Base-by-base conservation (phyloP, 2,797 vertebrate genomes). In the Tauraco hartlaubi region DNA sequence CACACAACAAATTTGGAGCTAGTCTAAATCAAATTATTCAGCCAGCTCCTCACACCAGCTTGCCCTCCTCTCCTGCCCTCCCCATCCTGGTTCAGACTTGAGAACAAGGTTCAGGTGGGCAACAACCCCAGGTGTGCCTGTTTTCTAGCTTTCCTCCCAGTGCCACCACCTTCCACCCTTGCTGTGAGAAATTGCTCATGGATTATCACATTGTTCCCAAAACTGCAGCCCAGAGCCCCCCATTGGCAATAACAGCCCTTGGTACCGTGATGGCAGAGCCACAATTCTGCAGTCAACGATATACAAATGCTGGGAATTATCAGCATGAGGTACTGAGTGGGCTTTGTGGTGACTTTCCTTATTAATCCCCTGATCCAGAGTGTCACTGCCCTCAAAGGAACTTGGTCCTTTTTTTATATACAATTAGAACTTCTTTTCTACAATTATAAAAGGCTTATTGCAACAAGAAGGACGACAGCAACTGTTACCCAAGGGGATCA, bases 261-360 rank as follows among this genome's bases (percentile, higher is more conserved):
- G 33, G 41, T 20, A 12, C 6, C 10, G 11, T 9, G 19, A 8
- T 5, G 14, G 35, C 58, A 72, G 37, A 80, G 44, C 17, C 31
- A n/a, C 39, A 16, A 1, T 6, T 23, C 41, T 51, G 28, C 15
- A n/a, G 33, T 25, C 44, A 74, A 14, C 4, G 1, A 11, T 1
- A 4, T 1, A 18, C 13, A 31, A 68, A 26, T 13, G 7, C 28
- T 58, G 48, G 63, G 25, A 62, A 58, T 26, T 9, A 6, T n/a
- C 37, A 62, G 7, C 1, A 3, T 4, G 14, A 64, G 49, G 29
- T 23, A 21, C 1, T 0, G 0, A 14, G 9, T 2, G 4, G 4
- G 5, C 9, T 12, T 76, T 66, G 5, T 4, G 16, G 21, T 20
- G 52, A 15, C 31, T 59, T 39, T 43, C 18, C 48, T 37, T 39